Evolutionary conservation across 2,797 vertebrate genomes (phyloP), one percentile per base, ranked within the genome.

Genomic region (Parauchenoglanis punctatus): DNA sequence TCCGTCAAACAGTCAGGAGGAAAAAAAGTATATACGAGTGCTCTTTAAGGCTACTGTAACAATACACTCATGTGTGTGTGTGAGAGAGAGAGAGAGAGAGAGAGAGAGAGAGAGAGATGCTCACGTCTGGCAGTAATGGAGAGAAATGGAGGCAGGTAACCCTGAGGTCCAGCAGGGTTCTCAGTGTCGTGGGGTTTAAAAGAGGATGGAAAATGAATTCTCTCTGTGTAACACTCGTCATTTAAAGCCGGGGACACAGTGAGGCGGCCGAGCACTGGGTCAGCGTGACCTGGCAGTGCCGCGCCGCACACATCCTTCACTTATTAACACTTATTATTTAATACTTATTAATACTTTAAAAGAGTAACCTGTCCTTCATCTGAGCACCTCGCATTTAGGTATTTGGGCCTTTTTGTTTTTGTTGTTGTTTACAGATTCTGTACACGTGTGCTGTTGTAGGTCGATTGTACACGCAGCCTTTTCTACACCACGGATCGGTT

Each of bases 121-220:
- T 23, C 20, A 61, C 5, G 58, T 54, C 7, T 80, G 77, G 73
- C 81, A 63, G 83, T 89, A 87, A 86, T 85, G 40, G 78, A 63
- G 49, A 85, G 56, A 83, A 80, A 88, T 85, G 46, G 0, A 61
- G 52, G 7, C 2, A 52, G 46, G 44, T 49, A 44, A 72, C 61
- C 52, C 20, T 49, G 61, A 80, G 52, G 40, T 67, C 31, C 44
- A 54, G 72, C 46, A 84, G 28, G 46, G 13, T 72, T 46, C 93
- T 88, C 81, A 40, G 5, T 54, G 94, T 94, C 93, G 92, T 91
- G 67, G 91, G 92, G 92, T 95, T 95, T 95, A 95, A 94, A 94
- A 31, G n/a, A 8, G 12, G 46, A 54, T 28, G 20, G 49, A 54
- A 77, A 56, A 31, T 31, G 49, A 77, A 25, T 54, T 56, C 73